phyloP scores from a whole-genome alignment of 1,140 invertebrate species.

The Drosophila mojavensis region DNA sequence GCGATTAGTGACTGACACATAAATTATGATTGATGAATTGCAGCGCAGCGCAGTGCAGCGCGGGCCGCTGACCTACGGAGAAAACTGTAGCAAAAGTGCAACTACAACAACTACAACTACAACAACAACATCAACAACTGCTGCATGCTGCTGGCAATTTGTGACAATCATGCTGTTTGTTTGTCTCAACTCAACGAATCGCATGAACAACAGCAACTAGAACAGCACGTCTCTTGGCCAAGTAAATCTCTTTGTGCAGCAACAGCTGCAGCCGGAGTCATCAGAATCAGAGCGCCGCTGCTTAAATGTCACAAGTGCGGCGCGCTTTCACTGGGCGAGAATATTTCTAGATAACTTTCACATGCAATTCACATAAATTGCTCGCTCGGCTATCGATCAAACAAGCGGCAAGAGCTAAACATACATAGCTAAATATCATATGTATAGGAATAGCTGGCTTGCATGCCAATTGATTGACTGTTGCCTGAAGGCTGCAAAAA shows the following conservation, averaged over 20 bases:
- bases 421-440: neutral
- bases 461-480: constrained; percentile 55
- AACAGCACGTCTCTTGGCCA: constrained; percentile 47
- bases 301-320: constrained; percentile 50
- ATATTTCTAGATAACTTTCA: constrained; percentile 75
- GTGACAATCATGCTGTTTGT: constrained; percentile 70
- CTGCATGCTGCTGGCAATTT: constrained; percentile 61
- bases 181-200: constrained; percentile 25
- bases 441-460: constrained; percentile 36
- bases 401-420: constrained; percentile 54
- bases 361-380: constrained; percentile 62
- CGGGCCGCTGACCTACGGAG: constrained; percentile 64
- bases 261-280: constrained; percentile 8
- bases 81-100: constrained; percentile 77
- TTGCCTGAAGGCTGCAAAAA: constrained; percentile 63
- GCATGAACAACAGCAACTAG: constrained; percentile 48
- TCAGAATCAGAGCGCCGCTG: constrained; percentile 2
- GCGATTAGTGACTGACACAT: constrained; percentile 77
- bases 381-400: constrained; percentile 66
- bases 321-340: constrained; percentile 71
- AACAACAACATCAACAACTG: constrained; percentile 41
- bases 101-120: constrained; percentile 39
- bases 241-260: constrained; percentile 62
- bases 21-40: constrained; percentile 80
- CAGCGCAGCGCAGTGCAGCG: constrained; percentile 30